A percentile compares a stretch with the other conserved stretches of the same genome.
Conservation (phyloP, 1,140 invertebrate species). For the Probaryconus sp. region DNA sequence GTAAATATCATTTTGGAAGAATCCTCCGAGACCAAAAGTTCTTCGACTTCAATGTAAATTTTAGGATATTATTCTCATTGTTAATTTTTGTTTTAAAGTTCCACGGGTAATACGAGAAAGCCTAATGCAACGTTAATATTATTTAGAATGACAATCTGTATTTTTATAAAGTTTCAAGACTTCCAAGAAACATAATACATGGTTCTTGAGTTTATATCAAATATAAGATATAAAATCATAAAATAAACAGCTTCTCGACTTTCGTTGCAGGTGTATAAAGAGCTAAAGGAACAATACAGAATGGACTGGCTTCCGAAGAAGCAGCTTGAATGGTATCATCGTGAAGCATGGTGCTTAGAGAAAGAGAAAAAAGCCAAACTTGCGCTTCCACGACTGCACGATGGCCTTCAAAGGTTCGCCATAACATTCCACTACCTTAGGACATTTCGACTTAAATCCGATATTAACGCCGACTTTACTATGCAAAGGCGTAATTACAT, state of each 20-base stretch:
- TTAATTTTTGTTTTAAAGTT: too few relatives aligned
- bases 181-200: background rate
- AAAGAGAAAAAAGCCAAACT: constrained; percentile 74
- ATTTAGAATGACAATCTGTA: too few relatives aligned
- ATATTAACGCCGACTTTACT: constrained; percentile 65
- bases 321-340: constrained; percentile 74
- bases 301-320: constrained; percentile 76
- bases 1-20: too few relatives aligned
- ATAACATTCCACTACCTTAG: constrained; percentile 73
- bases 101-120: too few relatives aligned
- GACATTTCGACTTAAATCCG: constrained; percentile 65
- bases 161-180: too few relatives aligned
- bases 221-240: constrained; percentile 25
- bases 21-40: too few relatives aligned
- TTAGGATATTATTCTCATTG: too few relatives aligned
- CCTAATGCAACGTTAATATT: too few relatives aligned
- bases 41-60: too few relatives aligned
- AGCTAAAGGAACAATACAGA: constrained; percentile 70
- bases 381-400: constrained; percentile 72
- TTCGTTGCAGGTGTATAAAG: constrained; percentile 72
- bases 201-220: constrained; percentile 2
- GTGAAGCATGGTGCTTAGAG: constrained; percentile 72
- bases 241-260: constrained; percentile 63
- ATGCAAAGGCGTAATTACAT: constrained; percentile 68
- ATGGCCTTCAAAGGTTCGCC: constrained; percentile 75